phyloP scores from a whole-genome alignment of 2,113 vertebrate species.

The Mustelus asterias region DNA sequence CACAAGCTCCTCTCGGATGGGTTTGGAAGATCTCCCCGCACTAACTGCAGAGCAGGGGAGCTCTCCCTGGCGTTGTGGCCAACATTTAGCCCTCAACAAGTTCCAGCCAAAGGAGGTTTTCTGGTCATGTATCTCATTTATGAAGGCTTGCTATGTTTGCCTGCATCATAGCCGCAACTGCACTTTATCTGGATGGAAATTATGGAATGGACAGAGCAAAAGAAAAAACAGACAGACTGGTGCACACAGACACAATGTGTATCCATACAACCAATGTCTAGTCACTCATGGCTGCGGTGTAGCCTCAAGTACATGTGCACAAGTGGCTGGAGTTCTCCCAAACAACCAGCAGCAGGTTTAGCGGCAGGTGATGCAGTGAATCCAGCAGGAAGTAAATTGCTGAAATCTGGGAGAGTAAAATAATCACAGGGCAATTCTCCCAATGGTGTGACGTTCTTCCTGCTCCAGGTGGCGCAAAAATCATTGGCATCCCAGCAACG shows the following conservation, averaged over 20 bases:
- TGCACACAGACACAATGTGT: neutral
- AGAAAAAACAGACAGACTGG: neutral
- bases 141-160: neutral
- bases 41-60: neutral
- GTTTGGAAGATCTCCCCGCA: neutral
- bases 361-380: too few relatives aligned
- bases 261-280: neutral
- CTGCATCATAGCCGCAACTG: neutral
- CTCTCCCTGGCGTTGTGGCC: neutral
- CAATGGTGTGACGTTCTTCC: too few relatives aligned
- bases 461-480: too few relatives aligned
- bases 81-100: neutral
- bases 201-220: too few relatives aligned
- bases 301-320: neutral
- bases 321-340: too few relatives aligned
- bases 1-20: too few relatives aligned
- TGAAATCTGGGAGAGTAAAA: too few relatives aligned
- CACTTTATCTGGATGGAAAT: neutral
- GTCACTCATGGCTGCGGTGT: neutral
- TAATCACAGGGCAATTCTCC: too few relatives aligned
- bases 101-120: neutral
- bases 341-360: too few relatives aligned
- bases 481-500: too few relatives aligned
- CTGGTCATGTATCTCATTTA: neutral
- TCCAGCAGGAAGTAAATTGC: too few relatives aligned